Conservation (phyloP, 2,888 invertebrate genomes). For the Sturmia bella region DNA sequence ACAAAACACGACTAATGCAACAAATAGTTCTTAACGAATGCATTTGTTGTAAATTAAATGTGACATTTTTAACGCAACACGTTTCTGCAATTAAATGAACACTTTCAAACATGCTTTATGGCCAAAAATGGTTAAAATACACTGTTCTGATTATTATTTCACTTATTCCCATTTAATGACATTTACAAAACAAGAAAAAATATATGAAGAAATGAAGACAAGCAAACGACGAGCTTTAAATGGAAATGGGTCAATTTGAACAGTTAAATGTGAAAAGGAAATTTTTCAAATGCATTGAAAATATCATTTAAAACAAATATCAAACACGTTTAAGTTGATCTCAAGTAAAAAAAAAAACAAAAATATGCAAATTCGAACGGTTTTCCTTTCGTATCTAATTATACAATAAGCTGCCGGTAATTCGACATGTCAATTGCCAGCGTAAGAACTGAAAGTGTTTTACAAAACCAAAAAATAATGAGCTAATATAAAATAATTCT, state of each 20-base stretch:
- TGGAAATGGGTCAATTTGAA: constrained; percentile 8
- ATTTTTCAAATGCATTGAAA: background rate
- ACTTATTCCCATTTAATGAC: background rate
- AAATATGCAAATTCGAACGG: too few relatives aligned
- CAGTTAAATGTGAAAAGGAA: background rate
- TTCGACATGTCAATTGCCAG: too few relatives aligned
- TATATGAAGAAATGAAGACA: background rate
- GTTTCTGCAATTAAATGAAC: constrained; percentile 9
- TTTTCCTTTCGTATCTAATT: too few relatives aligned
- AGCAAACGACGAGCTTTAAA: background rate
- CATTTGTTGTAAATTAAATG: constrained; percentile 37
- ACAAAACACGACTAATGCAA: constrained; percentile 10
- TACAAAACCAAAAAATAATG: too few relatives aligned
- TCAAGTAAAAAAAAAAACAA: too few relatives aligned
- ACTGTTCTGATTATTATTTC: constrained; percentile 19
- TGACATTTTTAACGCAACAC: constrained; percentile 32
- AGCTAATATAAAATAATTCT: too few relatives aligned
- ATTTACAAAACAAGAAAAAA: background rate
- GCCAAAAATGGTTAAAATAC: constrained; percentile 27
- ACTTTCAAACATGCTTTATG: constrained; percentile 17
- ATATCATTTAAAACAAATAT: background rate
- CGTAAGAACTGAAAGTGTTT: too few relatives aligned
- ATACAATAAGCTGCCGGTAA: too few relatives aligned
- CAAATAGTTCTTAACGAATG: constrained; percentile 4
- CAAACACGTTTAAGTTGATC: too few relatives aligned